Evolutionary conservation across 2,113 vertebrate species (phyloP).

Genomic region (Brachypodius melanocephalos): DNA sequence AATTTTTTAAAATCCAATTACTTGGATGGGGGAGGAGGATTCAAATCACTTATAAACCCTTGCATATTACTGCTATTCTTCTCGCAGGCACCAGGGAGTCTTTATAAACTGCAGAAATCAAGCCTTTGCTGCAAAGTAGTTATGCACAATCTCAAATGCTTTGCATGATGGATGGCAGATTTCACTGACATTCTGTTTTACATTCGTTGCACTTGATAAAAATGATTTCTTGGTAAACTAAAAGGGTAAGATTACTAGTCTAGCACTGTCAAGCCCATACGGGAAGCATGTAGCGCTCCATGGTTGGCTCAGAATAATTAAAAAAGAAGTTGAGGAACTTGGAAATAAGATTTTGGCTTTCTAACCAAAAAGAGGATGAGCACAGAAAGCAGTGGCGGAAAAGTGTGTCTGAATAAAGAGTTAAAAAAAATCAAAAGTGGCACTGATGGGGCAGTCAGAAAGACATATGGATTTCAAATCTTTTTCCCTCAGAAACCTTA

Average conservation of each 20-base stretch:
- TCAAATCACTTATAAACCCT: neutral
- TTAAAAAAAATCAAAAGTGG: neutral
- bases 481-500: neutral
- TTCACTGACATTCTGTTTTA: neutral
- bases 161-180: neutral
- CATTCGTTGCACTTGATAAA: neutral
- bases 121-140: neutral
- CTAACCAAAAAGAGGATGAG: neutral
- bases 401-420: neutral
- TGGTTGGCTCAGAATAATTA: neutral
- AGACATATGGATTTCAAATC: neutral
- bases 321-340: neutral
- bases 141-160: neutral
- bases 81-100: neutral
- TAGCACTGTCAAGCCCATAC: neutral
- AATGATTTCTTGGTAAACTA: neutral
- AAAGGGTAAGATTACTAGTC: neutral
- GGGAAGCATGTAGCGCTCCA: neutral
- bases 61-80: neutral
- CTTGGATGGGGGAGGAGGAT: neutral
- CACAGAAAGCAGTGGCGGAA: neutral
- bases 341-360: neutral
- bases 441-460: neutral
- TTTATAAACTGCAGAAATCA: slow-evolving; percentile 17
- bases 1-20: slow-evolving; percentile 25